Conservation (phyloP, 2,797 vertebrate genomes). For the Tiaroga cobitis region DNA sequence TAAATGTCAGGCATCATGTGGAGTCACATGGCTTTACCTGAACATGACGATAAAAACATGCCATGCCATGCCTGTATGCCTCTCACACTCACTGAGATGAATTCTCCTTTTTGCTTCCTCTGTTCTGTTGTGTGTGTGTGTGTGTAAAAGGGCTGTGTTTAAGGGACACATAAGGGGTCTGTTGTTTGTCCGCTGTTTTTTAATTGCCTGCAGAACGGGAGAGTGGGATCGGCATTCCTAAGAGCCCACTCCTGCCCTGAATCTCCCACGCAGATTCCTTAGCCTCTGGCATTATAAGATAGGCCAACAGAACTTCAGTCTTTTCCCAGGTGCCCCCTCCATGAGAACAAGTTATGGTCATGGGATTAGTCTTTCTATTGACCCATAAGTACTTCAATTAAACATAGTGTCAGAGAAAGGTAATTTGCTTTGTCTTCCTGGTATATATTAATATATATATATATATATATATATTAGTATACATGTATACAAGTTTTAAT, state of each 20-base stretch:
- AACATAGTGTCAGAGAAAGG: neutral
- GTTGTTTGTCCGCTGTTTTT: constrained; percentile 58
- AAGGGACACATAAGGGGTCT: constrained; percentile 50
- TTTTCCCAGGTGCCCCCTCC: constrained; percentile 35
- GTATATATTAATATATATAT: too few species aligned
- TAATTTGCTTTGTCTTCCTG: constrained; percentile 11
- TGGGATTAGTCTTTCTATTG: constrained; percentile 16
- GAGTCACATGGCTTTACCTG: constrained; percentile 18
- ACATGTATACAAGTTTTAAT: too few species aligned
- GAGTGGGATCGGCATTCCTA: constrained; percentile 57
- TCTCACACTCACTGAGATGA: neutral
- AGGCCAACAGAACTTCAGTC: constrained; percentile 31
- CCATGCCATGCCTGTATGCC: neutral
- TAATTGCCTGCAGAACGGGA: constrained; percentile 55
- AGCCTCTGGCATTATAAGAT: constrained; percentile 18
- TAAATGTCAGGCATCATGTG: constrained; percentile 37
- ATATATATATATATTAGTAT: too few species aligned
- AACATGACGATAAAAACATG: neutral
- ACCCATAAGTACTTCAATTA: neutral
- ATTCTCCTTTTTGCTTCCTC: constrained; percentile 20
- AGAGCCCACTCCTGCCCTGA: constrained; percentile 51
- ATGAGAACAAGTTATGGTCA: neutral
- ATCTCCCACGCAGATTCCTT: constrained; percentile 58
- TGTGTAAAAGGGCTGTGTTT: constrained; percentile 20
- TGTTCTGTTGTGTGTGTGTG: neutral